These are phyloP conservation scores for Ruditapes philippinarum DNA, from an alignment of 1,140 invertebrate genomes.

Conservation along the genomic window DNA sequence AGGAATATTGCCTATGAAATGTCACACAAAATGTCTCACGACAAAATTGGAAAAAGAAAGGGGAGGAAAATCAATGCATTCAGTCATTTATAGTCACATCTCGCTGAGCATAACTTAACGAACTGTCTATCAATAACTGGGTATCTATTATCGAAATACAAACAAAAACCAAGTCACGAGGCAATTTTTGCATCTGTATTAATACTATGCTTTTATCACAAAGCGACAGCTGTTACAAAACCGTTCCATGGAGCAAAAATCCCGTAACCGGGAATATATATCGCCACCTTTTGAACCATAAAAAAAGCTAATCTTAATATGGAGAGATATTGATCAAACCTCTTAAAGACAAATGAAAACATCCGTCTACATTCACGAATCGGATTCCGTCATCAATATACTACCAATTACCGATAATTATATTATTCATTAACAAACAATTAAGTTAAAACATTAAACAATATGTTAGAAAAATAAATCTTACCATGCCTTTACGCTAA, in stretches of 20 bases:
- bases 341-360: neutral
- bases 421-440: neutral
- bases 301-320: conserved; percentile 2
- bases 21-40: neutral
- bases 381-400: neutral
- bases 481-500: conserved; percentile 95
- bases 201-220: too few species aligned
- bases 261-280: neutral
- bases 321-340: neutral
- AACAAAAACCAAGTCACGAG: neutral
- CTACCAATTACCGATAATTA: neutral
- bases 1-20: too few species aligned
- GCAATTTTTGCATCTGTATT: too few species aligned
- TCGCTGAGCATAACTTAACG: neutral
- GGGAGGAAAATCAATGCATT: neutral
- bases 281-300: neutral
- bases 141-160: neutral
- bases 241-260: neutral
- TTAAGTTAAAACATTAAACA: conserved; percentile 34
- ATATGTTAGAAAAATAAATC: conserved; percentile 54
- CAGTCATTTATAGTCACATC: neutral
- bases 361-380: neutral
- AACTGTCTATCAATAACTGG: conserved; percentile 10
- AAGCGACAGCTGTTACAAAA: neutral
- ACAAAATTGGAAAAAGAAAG: neutral